A percentile compares a stretch with the other conserved stretches of the same genome.
Evolutionary conservation across 1,140 invertebrate species (phyloP).

Genomic region (Trichonephila clavata): DNA sequence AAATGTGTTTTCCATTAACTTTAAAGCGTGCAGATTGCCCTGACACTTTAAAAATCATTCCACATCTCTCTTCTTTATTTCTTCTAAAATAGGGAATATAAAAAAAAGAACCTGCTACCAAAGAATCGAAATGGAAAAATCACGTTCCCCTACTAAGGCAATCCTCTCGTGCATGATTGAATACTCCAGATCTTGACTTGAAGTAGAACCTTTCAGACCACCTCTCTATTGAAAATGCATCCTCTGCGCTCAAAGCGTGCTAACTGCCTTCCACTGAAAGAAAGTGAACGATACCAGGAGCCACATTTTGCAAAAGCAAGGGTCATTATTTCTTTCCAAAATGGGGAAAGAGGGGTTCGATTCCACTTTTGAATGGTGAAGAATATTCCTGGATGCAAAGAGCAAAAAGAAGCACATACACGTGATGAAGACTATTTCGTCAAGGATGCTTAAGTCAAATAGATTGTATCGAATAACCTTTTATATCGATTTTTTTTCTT

Average conservation of each 20-base stretch:
- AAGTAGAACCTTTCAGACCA: conserved; percentile 36
- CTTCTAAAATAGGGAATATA: background rate
- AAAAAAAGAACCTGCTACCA: background rate
- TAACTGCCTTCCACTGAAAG: conserved; percentile 8
- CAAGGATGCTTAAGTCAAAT: conserved; percentile 61
- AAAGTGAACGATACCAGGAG: conserved; percentile 22
- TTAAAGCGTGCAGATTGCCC: background rate
- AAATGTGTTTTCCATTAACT: background rate
- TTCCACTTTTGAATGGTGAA: conserved; percentile 20
- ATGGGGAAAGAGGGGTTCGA: conserved; percentile 23
- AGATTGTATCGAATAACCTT: conserved; percentile 55
- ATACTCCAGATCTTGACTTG: conserved; percentile 50
- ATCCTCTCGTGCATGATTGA: conserved; percentile 42
- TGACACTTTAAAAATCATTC: background rate
- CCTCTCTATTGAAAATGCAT: background rate
- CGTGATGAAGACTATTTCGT: conserved; percentile 49
- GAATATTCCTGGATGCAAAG: conserved; percentile 1
- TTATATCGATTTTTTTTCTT: conserved; percentile 26
- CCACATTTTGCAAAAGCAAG: conserved; percentile 36
- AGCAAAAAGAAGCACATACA: background rate
- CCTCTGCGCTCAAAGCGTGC: conserved; percentile 24
- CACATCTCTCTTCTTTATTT: background rate
- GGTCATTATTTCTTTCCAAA: conserved; percentile 54
- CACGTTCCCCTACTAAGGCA: background rate
- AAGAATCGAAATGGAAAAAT: conserved; percentile 34